Evolutionary conservation across 2,113 vertebrate species (phyloP), one percentile per base, ranked within the genome.

Genomic region (Nerophis ophidion): DNA sequence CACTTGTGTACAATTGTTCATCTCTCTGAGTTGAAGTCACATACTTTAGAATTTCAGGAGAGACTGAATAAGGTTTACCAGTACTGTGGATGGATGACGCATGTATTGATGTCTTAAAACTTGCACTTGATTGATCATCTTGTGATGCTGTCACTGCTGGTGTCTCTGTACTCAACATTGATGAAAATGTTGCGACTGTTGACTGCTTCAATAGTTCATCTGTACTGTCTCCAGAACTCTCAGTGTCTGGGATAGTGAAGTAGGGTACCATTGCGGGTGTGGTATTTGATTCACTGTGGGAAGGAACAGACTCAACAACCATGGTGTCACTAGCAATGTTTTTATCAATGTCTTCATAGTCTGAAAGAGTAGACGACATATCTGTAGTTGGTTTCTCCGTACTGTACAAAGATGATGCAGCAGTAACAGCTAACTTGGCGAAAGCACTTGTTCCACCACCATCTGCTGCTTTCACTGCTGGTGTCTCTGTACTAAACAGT

Each of bases 171-270:
- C n/a, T 56, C 17, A 26, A 56, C 9, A 61, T 5, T 53, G 50
- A 52, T 10, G 50, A 45, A 9, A 45, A 3, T 13, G 19, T 45
- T 46, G 38, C 8, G 15, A 15, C 14, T 40, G 26, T n/a, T 13
- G 16, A 19, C 35, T 50, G 10, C 16, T 61, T 50, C 47, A 48
- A 35, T 2, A 60, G 35, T 35, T 55, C 38, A 2, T 11, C 26
- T 2, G 16, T 17, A 14, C 14, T 54, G 16, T 64, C 50, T 47
- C 36, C 56, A 26, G 72, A 66, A 46, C 45, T 40, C 5, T 66
- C 58, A 16, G 6, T 7, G 7, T 50, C 58, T 2, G n/a, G 47
- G 15, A 40, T 45, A 2, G 15, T 36, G 1, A 49, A 6, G 12
- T 63, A 1, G 38, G 61, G 49, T 45, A 40, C 0, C 11, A 50